Evolutionary conservation across 2,888 invertebrate species (phyloP).

Genomic region (Ceramica pisi): DNA sequence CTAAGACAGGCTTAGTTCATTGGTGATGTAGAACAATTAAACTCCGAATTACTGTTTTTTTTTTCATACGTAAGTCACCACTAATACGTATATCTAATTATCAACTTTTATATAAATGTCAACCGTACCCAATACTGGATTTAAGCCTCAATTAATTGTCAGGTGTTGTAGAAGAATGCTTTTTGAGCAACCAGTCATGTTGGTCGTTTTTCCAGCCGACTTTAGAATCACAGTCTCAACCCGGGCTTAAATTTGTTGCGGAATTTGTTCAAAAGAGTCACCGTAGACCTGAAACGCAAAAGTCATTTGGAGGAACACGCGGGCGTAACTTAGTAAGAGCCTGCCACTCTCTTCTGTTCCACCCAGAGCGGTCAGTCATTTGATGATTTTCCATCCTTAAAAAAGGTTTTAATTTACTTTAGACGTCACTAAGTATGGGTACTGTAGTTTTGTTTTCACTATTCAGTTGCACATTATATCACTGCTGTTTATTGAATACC

Average conservation of each 20-base stretch:
- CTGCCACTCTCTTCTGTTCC: no score
- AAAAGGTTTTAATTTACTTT: not conserved
- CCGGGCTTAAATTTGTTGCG: no score
- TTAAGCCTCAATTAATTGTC: not conserved
- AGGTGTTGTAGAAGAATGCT: not conserved
- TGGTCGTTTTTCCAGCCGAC: not conserved
- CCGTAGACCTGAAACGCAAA: no score
- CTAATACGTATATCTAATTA: not conserved
- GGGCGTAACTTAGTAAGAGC: no score
- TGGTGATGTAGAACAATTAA: no score
- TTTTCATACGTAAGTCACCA: not conserved
- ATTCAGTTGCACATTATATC: conserved; percentile 2
- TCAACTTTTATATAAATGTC: not conserved
- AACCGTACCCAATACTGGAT: not conserved
- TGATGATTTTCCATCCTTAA: no score
- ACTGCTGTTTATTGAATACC: not conserved
- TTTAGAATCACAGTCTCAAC: not conserved
- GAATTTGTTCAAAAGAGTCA: no score
- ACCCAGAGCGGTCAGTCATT: no score
- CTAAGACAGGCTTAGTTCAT: no score
- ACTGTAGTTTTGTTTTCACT: not conserved
- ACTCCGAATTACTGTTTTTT: not conserved
- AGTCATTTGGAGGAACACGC: no score
- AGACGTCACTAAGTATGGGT: not conserved
- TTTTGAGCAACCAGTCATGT: not conserved